Percentiles rank a stretch among this genome's conserved stretches.
Conservation (phyloP, 2,888 invertebrate species). For the Leptinotarsa rubiginosa region DNA sequence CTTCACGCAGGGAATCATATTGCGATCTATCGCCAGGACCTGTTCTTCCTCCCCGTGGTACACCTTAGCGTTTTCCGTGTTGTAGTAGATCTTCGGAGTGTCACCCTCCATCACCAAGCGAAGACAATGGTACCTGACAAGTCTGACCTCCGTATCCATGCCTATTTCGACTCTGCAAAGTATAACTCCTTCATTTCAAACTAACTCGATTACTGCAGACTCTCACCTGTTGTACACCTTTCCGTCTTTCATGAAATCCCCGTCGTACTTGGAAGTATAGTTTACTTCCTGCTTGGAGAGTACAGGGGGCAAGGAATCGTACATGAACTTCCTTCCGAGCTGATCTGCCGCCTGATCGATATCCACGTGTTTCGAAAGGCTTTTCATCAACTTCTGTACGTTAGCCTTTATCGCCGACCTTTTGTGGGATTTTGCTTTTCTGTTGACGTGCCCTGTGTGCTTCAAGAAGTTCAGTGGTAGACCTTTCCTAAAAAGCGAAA, state of each 20-base stretch:
- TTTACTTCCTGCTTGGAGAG: slow-evolving; percentile 75
- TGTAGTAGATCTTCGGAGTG: slow-evolving; percentile 79
- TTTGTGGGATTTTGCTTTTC: slow-evolving; percentile 66
- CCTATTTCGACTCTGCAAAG: slow-evolving; percentile 71
- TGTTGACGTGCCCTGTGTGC: slow-evolving; percentile 79
- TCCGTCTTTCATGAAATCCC: slow-evolving; percentile 76
- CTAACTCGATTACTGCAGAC: slow-evolving; percentile 1
- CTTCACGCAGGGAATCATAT: slow-evolving; percentile 77
- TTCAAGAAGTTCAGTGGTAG: slow-evolving; percentile 83
- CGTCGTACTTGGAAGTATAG: slow-evolving; percentile 79
- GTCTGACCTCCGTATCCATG: slow-evolving; percentile 72
- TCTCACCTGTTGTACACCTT: slow-evolving; percentile 69
- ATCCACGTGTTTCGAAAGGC: slow-evolving; percentile 72
- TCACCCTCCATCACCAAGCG: slow-evolving; percentile 76
- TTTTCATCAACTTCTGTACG: slow-evolving; percentile 70
- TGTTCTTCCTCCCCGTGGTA: slow-evolving; percentile 86
- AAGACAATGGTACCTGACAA: slow-evolving; percentile 70
- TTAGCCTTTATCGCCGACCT: slow-evolving; percentile 68
- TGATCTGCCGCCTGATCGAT: slow-evolving; percentile 88
- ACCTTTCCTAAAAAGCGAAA: slow-evolving; percentile 65
- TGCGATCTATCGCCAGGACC: slow-evolving; percentile 79
- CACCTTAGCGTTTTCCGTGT: slow-evolving; percentile 85
- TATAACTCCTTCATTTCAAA: not conserved
- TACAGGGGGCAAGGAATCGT: slow-evolving; percentile 89
- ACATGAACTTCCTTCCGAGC: slow-evolving; percentile 85